Conservation (phyloP, 2,113 vertebrate genomes). For the Erythrolamprus reginae region DNA sequence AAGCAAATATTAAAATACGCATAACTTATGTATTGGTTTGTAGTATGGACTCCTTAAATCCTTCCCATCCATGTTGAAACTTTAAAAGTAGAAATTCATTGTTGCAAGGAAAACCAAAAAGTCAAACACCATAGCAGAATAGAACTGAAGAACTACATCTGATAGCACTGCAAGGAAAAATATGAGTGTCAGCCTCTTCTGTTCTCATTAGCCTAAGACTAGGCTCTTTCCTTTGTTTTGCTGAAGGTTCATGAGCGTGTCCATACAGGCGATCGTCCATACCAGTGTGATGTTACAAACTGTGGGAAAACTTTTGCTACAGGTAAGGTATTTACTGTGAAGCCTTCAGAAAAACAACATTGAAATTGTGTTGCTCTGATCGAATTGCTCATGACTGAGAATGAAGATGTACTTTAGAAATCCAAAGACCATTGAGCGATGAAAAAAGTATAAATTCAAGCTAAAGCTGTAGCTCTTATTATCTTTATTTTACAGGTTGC, state of each 20-base stretch:
- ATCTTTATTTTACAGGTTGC: background rate
- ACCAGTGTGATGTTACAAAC: constrained; percentile 69
- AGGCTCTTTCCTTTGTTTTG: background rate
- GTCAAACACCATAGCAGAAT: background rate
- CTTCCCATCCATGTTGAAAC: background rate
- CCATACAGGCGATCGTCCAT: constrained; percentile 77
- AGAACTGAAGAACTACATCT: background rate
- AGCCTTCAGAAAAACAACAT: background rate
- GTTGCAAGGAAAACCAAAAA: background rate
- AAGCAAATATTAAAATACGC: background rate
- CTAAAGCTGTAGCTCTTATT: background rate
- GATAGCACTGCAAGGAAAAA: background rate
- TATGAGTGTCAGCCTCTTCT: background rate
- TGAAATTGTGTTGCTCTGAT: background rate
- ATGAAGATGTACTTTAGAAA: background rate
- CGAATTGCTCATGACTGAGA: background rate
- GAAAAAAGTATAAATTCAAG: background rate
- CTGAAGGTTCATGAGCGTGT: constrained; percentile 76
- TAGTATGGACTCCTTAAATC: background rate
- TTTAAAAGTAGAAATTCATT: background rate
- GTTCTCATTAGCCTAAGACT: background rate
- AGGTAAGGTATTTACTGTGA: constrained; percentile 52
- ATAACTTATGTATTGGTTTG: background rate
- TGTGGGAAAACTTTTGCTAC: constrained; percentile 82
- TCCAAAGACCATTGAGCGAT: background rate